Base-by-base conservation (phyloP, 2,888 invertebrate species). In the Spialia ferax region DNA sequence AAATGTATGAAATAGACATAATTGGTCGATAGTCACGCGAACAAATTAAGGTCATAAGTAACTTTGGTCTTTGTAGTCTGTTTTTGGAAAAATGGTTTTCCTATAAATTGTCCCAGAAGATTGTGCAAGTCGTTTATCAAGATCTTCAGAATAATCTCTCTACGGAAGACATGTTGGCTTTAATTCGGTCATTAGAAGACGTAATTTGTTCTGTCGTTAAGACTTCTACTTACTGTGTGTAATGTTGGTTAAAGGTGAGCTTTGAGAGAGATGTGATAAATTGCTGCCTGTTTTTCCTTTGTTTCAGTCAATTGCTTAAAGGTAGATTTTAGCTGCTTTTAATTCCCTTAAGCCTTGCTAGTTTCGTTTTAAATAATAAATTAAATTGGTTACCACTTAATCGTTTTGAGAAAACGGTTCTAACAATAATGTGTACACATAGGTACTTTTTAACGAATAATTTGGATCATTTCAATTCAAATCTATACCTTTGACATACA, bases 121-220 rank as follows among this genome's bases (percentile, higher is more conserved):
- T 81, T 80, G 80, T 79, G 76, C 74, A 74, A 74, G 74, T 73
- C 73, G 74, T 81, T 81, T 81, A 82, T 75, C 77, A 76, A 64
- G 72, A 65, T 72, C 71, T 76, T 81, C 78, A 77, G 80, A 79
- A 78, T 81, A 82, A 84, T 83, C 75, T 75, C 76, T 73, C 74
- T 7, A 52, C 50, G 13, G 35, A 50, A 75, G 81, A 78, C 79
- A 77, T 77, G 79, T 79, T 76, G 75, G 73, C 74, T 74, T 78
- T 82, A 80, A 84, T 83, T 82, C 71, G 75, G 66, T 64, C 59
- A 61, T 64, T 73, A 74, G 72, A 77, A 75, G 74, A 79, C 78
- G 79, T 80, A 82, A 84, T 81, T 80, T 76, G 77, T 80, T 78
- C 74, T 66, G 73, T 75, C 76, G 75, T 78, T 79, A 77, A 74